Evolutionary conservation across 2,888 invertebrate genomes (phyloP).

Genomic region (Amiota communis): DNA sequence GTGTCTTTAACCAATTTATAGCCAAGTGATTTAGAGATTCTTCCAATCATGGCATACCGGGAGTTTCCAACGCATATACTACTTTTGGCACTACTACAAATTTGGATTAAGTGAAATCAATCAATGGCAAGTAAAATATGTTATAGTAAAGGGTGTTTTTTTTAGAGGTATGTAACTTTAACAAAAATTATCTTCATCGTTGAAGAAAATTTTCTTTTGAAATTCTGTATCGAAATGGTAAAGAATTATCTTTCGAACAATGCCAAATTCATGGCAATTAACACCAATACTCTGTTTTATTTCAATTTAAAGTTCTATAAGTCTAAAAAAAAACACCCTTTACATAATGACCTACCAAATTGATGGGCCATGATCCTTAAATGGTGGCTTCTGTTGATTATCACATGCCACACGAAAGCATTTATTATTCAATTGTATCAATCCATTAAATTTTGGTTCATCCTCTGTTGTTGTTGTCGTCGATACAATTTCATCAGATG

Average conservation of each 20-base stretch:
- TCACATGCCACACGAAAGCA: constrained; percentile 61
- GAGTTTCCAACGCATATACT: constrained; percentile 69
- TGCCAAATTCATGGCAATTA: too few species aligned
- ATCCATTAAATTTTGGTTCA: constrained; percentile 43
- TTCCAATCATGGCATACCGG: constrained; percentile 66
- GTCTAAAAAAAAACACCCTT: too few species aligned
- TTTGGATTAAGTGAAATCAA: neutral
- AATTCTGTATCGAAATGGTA: too few species aligned
- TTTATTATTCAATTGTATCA: constrained; percentile 60
- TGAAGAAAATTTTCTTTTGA: too few species aligned
- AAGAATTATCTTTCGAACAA: too few species aligned
- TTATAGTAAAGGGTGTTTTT: too few species aligned
- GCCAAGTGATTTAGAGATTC: constrained; percentile 68
- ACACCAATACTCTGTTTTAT: too few species aligned
- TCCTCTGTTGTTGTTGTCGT: constrained; percentile 6
- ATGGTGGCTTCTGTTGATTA: constrained; percentile 4
- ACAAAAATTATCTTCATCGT: too few species aligned
- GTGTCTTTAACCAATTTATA: constrained; percentile 79
- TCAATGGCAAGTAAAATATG: neutral
- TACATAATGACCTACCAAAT: constrained; percentile 52
- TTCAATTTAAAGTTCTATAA: too few species aligned
- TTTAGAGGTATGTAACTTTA: too few species aligned
- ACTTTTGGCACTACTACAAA: constrained; percentile 56
- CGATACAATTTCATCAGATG: neutral
- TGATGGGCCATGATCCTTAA: constrained; percentile 37